Base-by-base conservation (phyloP, 2,888 invertebrate genomes). In the Lacanobia oleracea region DNA sequence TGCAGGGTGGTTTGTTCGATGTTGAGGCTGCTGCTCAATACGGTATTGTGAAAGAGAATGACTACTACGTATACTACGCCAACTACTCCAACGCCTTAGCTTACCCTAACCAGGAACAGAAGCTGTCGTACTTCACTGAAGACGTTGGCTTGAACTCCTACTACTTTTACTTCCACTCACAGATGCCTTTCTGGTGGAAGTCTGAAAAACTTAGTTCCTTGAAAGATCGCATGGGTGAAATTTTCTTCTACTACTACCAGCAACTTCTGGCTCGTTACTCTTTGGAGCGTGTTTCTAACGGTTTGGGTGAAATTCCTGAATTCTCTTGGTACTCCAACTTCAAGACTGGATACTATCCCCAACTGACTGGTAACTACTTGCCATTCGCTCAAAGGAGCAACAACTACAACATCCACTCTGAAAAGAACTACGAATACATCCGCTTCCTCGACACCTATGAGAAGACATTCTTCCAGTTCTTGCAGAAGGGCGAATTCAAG, bases 191-290 rank as follows among this genome's bases (percentile, higher is more conserved):
- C 96, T 97, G 97, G 97, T 93, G 97, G 89, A 94, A 95, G 62
- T 96, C 96, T 67, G 93, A 96, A 37, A 93, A 96, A 66, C 95
- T 94, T 72, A 93, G 93, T 79, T 68, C 93, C 54, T 79, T 90
- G 87, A 97, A 96, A 86, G 96, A 97, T 79, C 96, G 96, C 87
- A 97, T 97, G 77, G 97, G 97, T 75, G 97, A 97, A 91, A 90
- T 96, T 51, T 97, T 97, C 94, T 97, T 97, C 90, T 97, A 96
- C 94, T 94, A 96, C 88, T 97, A 97, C 88, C 97, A 97, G 87
- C 97, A 98, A 90, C 87, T 97, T 18, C 88, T 97, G 85, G 97
- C 97, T 75, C 97, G 97, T 87, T 98, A 97, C 95, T 97, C 97
- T 87, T 91, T 97, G 88, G 97, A 98, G 88, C 97, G 98, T 91